A percentile compares a stretch with the other conserved stretches of the same genome.
Evolutionary conservation across 1,140 invertebrate genomes (phyloP).

Genomic region (Trichogramma pretiosum): DNA sequence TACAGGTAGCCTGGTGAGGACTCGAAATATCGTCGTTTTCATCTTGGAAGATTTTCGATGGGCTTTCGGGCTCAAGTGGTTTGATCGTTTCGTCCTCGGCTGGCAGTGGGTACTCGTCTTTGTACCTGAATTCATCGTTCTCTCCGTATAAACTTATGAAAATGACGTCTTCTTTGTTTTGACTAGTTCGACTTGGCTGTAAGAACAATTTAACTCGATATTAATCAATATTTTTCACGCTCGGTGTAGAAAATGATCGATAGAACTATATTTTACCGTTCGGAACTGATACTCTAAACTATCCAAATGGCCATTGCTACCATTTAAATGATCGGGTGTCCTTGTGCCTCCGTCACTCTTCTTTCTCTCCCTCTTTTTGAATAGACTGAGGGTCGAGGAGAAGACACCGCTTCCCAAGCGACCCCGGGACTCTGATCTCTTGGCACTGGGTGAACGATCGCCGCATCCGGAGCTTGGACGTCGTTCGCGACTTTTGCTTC

Average conservation of each 20-base stretch:
- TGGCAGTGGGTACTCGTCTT: conserved; percentile 21
- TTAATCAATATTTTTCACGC: too few relatives aligned
- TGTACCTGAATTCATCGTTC: conserved; percentile 16
- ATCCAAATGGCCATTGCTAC: neutral
- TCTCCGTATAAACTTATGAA: conserved; percentile 38
- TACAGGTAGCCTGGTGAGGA: conserved; percentile 15
- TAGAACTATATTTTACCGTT: too few relatives aligned
- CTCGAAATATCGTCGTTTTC: conserved; percentile 1
- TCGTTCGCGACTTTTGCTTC: conserved; percentile 34
- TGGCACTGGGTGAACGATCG: conserved; percentile 24
- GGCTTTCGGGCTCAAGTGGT: conserved; percentile 32
- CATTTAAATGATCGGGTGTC: conserved; percentile 10
- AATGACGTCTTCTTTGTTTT: conserved; percentile 34
- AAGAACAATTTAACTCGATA: neutral
- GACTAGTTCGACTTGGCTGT: conserved; percentile 1
- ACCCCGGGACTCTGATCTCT: neutral
- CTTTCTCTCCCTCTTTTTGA: conserved; percentile 45
- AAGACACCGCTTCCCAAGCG: conserved; percentile 43
- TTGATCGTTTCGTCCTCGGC: conserved; percentile 32
- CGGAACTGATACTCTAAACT: too few relatives aligned
- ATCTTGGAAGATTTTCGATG: conserved; percentile 25
- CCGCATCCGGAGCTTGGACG: conserved; percentile 23
- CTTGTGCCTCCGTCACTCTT: conserved; percentile 29
- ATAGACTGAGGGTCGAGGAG: conserved; percentile 43
- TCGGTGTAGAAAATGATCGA: too few relatives aligned